Evolutionary conservation across 2,888 invertebrate genomes (phyloP).

Genomic region (Cyclophora albipunctata): DNA sequence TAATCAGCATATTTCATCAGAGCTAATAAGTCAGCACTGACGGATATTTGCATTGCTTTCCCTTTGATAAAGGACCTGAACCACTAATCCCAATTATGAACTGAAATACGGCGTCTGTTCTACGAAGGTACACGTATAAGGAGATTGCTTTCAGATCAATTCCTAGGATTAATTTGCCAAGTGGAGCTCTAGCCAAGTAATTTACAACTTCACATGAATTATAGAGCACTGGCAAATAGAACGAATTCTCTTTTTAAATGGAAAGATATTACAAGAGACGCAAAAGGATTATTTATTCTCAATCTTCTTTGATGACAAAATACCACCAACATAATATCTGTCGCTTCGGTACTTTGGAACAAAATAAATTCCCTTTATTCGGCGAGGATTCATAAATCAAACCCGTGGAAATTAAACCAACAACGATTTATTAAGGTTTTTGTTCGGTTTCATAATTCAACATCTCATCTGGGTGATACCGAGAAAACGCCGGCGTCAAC

Average conservation of each 20-base stretch:
- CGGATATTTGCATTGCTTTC: no score
- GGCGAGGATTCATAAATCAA: conserved; percentile 10
- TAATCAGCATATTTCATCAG: no score
- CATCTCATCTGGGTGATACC: conserved; percentile 5
- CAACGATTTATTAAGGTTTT: conserved; percentile 14
- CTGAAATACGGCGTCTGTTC: no score
- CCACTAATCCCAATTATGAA: no score
- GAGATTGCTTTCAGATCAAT: no score
- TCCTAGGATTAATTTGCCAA: neutral
- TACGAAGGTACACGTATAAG: no score
- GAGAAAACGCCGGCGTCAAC: conserved; percentile 4
- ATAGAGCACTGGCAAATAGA: conserved; percentile 17
- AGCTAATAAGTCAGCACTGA: no score
- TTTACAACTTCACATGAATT: conserved; percentile 27
- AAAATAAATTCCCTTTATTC: conserved; percentile 1
- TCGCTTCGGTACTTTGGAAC: neutral
- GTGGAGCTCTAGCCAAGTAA: conserved; percentile 21
- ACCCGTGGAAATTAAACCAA: conserved; percentile 6
- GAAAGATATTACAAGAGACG: neutral
- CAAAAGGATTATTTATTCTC: no score
- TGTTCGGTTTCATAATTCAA: conserved; percentile 13
- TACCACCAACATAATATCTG: conserved; percentile 3
- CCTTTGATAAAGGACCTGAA: no score
- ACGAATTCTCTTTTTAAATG: conserved; percentile 9
- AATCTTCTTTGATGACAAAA: neutral